These are phyloP conservation scores for Pseudococcus viburni DNA, from an alignment of 2,888 invertebrate species.

Conservation along the genomic window DNA sequence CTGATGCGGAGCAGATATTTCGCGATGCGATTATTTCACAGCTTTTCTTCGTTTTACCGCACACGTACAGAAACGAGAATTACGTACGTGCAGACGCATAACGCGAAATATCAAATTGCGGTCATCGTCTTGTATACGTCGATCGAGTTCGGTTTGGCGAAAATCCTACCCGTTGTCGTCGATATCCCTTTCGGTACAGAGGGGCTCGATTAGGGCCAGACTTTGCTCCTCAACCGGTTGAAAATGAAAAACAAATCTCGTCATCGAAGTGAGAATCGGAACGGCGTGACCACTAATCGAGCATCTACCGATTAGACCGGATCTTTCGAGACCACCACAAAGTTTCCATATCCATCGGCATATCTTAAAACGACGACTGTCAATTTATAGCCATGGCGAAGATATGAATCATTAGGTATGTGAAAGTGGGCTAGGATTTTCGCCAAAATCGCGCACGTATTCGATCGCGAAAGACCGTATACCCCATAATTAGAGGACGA, in stretches of 20 bases:
- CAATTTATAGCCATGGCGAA: too few relatives aligned
- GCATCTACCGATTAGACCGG: too few relatives aligned
- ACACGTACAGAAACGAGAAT: background rate
- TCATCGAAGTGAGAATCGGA: too few relatives aligned
- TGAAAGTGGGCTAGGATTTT: constrained; percentile 30
- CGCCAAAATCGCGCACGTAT: constrained; percentile 2
- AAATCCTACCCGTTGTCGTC: background rate
- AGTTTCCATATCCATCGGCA: too few relatives aligned
- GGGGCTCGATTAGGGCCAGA: too few relatives aligned
- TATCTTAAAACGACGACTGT: too few relatives aligned
- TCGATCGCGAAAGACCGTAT: constrained; percentile 10
- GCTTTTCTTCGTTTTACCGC: background rate
- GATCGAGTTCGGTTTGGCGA: background rate
- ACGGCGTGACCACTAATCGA: too few relatives aligned
- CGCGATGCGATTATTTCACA: background rate
- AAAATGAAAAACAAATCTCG: too few relatives aligned
- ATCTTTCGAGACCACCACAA: too few relatives aligned
- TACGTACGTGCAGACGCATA: background rate
- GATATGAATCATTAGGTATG: too few relatives aligned
- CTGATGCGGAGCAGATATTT: constrained; percentile 19
- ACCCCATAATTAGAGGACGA: background rate
- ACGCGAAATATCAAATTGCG: constrained; percentile 21
- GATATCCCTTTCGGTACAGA: background rate
- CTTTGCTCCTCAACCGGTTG: too few relatives aligned
- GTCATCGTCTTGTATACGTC: background rate